Percentiles rank a stretch among this genome's conserved stretches.
Evolutionary conservation across 2,888 invertebrate genomes (phyloP).

Genomic region (Xylophagus ater): DNA sequence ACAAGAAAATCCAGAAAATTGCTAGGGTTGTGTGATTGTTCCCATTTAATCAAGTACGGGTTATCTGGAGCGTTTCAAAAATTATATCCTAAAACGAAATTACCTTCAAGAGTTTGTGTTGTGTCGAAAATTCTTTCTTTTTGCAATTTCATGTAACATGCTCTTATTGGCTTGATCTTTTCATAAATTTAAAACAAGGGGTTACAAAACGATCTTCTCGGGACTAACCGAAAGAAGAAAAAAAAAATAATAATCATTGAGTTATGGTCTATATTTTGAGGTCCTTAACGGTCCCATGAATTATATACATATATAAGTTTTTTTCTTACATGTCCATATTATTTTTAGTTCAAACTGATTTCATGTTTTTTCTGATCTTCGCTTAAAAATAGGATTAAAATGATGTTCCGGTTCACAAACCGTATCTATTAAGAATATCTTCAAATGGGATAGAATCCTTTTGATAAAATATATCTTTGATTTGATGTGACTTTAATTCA

Average conservation of each 20-base stretch:
- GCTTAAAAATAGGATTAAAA: constrained; percentile 7
- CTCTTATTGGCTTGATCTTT: neutral
- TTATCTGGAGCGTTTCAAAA: too few species aligned
- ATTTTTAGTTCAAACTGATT: too few species aligned
- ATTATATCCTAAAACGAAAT: constrained; percentile 4
- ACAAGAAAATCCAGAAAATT: constrained; percentile 20
- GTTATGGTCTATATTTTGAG: constrained; percentile 19
- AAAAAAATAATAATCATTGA: constrained; percentile 10
- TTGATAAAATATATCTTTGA: neutral
- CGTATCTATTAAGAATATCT: constrained; percentile 6
- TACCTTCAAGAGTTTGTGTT: constrained; percentile 12
- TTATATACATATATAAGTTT: constrained; percentile 11
- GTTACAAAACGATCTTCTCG: neutral
- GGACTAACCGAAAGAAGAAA: constrained; percentile 10
- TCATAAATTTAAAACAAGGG: neutral
- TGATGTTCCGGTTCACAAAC: constrained; percentile 18
- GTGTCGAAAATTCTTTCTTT: constrained; percentile 18
- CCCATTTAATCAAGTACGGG: constrained; percentile 23
- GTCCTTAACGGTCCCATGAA: constrained; percentile 20
- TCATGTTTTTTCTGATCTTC: constrained; percentile 8
- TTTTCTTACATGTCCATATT: neutral
- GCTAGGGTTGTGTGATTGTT: constrained; percentile 18
- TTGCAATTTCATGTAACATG: neutral
- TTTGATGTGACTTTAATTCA: constrained; percentile 9
- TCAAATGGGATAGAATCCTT: constrained; percentile 11